Evolutionary conservation across 2,113 vertebrate species (phyloP).

Genomic region (Pica pica): DNA sequence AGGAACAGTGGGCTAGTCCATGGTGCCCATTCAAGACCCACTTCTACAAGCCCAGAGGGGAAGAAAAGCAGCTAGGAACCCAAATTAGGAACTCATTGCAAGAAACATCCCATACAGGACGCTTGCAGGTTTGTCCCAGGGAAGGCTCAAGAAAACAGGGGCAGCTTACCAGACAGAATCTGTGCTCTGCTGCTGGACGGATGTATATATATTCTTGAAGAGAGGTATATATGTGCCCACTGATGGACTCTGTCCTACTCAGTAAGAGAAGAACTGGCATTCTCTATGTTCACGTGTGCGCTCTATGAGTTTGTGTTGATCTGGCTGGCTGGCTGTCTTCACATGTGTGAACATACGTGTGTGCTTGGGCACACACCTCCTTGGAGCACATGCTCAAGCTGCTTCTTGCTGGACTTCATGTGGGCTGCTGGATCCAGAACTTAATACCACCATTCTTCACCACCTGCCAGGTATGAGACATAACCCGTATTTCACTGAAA

Average conservation of each 20-base stretch:
- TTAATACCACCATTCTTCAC: neutral
- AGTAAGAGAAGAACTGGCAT: neutral
- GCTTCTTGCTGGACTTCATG: neutral
- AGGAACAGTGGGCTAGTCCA: neutral
- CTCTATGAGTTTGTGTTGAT: neutral
- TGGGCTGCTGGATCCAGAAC: neutral
- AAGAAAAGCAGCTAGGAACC: neutral
- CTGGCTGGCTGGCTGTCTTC: neutral
- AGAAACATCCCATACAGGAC: neutral
- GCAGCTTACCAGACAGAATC: neutral
- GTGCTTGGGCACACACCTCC: too few relatives aligned
- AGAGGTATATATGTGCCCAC: neutral
- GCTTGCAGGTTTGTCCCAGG: neutral
- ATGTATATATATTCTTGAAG: neutral
- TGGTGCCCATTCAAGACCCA: neutral
- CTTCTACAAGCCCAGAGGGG: neutral
- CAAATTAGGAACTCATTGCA: neutral
- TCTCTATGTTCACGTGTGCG: accelerated
- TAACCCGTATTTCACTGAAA: neutral
- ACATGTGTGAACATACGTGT: accelerated
- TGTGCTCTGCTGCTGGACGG: neutral
- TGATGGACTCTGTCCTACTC: neutral
- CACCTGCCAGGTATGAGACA: accelerated
- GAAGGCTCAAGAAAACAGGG: neutral
- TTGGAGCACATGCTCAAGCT: neutral